These are phyloP conservation scores for Nasonia giraulti DNA, from an alignment of 1,140 invertebrate genomes.

Conservation along the genomic window DNA sequence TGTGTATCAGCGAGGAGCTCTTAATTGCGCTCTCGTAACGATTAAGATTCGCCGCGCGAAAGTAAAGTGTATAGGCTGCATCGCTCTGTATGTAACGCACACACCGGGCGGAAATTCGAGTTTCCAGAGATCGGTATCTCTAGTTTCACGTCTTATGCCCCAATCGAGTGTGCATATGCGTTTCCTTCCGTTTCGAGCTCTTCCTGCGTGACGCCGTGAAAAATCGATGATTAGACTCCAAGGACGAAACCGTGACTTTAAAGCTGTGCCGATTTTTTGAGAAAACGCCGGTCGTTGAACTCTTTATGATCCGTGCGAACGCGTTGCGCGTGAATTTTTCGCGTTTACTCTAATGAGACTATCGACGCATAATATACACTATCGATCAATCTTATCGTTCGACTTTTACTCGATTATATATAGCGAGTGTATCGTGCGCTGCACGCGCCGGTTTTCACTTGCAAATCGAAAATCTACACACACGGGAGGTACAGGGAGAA, in stretches of 20 bases:
- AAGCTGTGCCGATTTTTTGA: not conserved
- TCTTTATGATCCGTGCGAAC: not conserved
- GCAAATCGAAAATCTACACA: not conserved
- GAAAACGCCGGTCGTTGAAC: not conserved
- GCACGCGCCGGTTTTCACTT: slow-evolving; percentile 18
- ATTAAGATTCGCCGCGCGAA: slow-evolving; percentile 57
- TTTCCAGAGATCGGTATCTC: not conserved
- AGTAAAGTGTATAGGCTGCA: not conserved
- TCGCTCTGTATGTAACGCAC: not conserved
- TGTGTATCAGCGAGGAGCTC: slow-evolving; percentile 2
- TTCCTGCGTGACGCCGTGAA: not conserved
- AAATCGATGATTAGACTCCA: not conserved
- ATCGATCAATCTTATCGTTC: slow-evolving; percentile 4
- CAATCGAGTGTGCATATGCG: not conserved
- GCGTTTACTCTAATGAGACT: slow-evolving; percentile 4
- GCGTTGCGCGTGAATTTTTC: not conserved
- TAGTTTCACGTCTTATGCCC: not conserved
- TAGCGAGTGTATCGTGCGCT: not conserved
- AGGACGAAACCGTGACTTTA: not conserved
- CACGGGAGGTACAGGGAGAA: not conserved
- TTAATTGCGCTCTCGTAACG: slow-evolving; percentile 53
- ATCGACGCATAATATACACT: not conserved
- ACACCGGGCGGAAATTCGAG: slow-evolving; percentile 48
- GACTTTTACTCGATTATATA: slow-evolving; percentile 26
- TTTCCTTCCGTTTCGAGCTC: not conserved